Evolutionary conservation across 2,797 vertebrate species (phyloP).

Genomic region (Takifugu rubripes): DNA sequence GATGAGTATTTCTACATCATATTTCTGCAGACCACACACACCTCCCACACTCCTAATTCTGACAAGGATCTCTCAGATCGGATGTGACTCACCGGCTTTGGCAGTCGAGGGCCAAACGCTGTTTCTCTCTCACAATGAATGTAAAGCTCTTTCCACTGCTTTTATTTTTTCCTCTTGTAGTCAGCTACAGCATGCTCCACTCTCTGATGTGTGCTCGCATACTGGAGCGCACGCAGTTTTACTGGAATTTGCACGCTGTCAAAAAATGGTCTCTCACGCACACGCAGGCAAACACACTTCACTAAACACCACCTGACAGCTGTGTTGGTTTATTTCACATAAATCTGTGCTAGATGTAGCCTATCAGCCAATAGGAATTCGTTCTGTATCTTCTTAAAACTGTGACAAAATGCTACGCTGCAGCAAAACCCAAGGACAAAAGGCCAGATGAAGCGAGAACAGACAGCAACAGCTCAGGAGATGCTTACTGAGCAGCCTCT

Average conservation of each 20-base stretch:
- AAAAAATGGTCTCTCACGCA: conserved; percentile 29
- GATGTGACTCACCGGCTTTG: conserved; percentile 74
- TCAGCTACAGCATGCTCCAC: conserved; percentile 11
- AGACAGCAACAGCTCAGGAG: conserved; percentile 36
- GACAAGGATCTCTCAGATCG: conserved; percentile 66
- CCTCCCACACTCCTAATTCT: conserved; percentile 69
- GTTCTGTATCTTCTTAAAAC: conserved; percentile 13
- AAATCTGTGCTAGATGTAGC: conserved; percentile 16
- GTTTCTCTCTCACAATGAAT: conserved; percentile 58
- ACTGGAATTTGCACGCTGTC: conserved; percentile 27
- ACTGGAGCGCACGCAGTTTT: conserved; percentile 23
- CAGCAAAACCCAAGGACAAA: conserved; percentile 24
- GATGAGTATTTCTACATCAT: conserved; percentile 60
- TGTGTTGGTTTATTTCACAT: conserved; percentile 14
- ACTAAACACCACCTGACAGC: conserved; percentile 26
- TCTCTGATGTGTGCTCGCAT: conserved; percentile 27
- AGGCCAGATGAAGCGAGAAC: conserved; percentile 28
- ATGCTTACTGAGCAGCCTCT: conserved; percentile 56
- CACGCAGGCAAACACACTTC: not conserved
- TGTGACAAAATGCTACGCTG: conserved; percentile 3
- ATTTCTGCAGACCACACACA: conserved; percentile 67
- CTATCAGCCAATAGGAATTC: conserved; percentile 12
- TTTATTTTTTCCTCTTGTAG: conserved; percentile 27
- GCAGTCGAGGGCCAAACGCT: conserved; percentile 65
- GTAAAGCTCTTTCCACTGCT: conserved; percentile 42